A percentile compares a stretch with the other conserved stretches of the same genome.
These are phyloP conservation scores for Macropis europaea DNA, from an alignment of 2,888 invertebrate genomes.

Conservation along the genomic window DNA sequence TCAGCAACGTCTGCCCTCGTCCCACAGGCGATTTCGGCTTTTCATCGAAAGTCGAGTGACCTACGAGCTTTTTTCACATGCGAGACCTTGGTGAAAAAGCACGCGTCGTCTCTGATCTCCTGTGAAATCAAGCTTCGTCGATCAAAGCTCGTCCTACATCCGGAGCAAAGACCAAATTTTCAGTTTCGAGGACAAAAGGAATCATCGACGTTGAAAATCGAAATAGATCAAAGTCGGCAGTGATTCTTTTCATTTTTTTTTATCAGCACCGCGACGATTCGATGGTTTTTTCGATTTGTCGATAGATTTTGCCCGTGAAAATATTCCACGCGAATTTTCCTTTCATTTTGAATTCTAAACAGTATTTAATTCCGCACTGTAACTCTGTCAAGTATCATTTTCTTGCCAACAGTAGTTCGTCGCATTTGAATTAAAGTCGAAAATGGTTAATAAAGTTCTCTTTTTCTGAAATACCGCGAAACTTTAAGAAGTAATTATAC, in stretches of 20 bases:
- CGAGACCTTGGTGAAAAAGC: conserved; percentile 11
- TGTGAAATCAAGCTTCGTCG: conserved; percentile 39
- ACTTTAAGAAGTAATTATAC: too few species aligned
- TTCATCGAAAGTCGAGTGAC: conserved; percentile 64
- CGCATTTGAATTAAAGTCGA: too few species aligned
- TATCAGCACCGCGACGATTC: too few species aligned
- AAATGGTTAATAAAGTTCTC: too few species aligned
- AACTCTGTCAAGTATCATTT: too few species aligned
- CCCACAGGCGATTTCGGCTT: conserved; percentile 31
- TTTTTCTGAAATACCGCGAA: too few species aligned
- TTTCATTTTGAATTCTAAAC: too few species aligned
- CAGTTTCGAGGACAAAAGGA: conserved; percentile 41
- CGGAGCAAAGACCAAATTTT: conserved; percentile 26
- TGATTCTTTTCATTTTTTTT: neutral
- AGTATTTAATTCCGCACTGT: too few species aligned
- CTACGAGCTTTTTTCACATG: conserved; percentile 40
- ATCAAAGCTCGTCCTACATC: conserved; percentile 47
- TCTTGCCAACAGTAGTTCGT: too few species aligned
- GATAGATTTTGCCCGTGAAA: too few species aligned
- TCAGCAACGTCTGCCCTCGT: conserved; percentile 1
- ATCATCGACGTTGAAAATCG: conserved; percentile 41
- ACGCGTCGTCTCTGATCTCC: conserved; percentile 21
- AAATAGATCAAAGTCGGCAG: conserved; percentile 36
- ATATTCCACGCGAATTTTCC: too few species aligned
- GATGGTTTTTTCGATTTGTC: too few species aligned